Base-by-base conservation (phyloP, 2,888 invertebrate species). In the Trichogramma dendrolimi region DNA sequence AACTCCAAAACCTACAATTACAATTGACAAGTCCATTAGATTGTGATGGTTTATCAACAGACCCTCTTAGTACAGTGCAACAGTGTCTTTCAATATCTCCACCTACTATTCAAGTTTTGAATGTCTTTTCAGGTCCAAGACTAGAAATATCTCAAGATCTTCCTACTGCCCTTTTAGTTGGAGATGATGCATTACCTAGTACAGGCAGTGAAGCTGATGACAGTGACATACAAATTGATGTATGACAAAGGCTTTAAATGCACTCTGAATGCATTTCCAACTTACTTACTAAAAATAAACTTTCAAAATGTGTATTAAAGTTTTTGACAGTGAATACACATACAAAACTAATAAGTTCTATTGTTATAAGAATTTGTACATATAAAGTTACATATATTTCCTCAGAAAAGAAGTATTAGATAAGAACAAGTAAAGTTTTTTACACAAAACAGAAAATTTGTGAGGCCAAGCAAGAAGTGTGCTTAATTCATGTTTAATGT, bases 1-100 rank as follows among this genome's bases (percentile, higher is more conserved):
- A 87, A 72, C 75, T 87, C 62, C 87, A 87, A 53, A 85, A 83
- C 67, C 77, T 87, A 65, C 86, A 86, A 72, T 74, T 86, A 58
- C 81, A 81, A 68, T 60, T 80, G 42, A 74, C 77, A 43, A 74
- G 75, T 58, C 74, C 79, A 5, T 67, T 79, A 54, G 76, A 74
- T 68, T 78, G 78, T 62, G 78, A 79, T 58, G 69, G 66, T 65
- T 66, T 74, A 48, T 58, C 65, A 42, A 38, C 71, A 40, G 79
- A 78, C 71, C 77, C 77, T 1, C 64, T 79, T 7, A 75, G 71
- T 56, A 70, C 76, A n/a, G 77, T 77, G 14, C 75, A 75, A 58
- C 78, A 77, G 62, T 78, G 79, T 68, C 69, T 79, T 41, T 75
- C 79, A 27, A 73, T 78, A 40, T 76, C 77, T 55, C 76, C 76